Evolutionary conservation across 1,140 invertebrate genomes (phyloP).

Genomic region (Drosophila ogumai): DNA sequence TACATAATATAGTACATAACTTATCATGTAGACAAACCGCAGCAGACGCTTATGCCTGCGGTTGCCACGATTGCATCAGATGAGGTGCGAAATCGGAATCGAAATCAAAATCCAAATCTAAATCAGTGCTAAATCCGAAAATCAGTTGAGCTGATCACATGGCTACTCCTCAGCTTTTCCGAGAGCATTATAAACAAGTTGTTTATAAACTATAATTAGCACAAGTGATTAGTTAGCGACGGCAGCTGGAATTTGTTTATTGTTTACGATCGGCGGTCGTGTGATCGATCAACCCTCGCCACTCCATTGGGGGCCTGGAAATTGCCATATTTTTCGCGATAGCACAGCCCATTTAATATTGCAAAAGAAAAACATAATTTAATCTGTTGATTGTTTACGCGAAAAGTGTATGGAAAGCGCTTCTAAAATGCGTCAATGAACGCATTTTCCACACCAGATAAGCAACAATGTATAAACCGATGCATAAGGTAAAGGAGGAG

Average conservation of each 20-base stretch:
- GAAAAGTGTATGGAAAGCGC: slow-evolving; percentile 45
- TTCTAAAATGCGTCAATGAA: slow-evolving; percentile 73
- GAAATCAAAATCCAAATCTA: slow-evolving; percentile 18
- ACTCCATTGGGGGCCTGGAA: slow-evolving; percentile 56
- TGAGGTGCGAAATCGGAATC: slow-evolving; percentile 38
- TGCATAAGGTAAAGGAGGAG: background rate
- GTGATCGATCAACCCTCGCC: slow-evolving; percentile 54
- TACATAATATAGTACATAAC: slow-evolving; percentile 1
- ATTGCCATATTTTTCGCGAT: slow-evolving; percentile 35
- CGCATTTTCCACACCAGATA: slow-evolving; percentile 67
- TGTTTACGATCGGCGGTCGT: slow-evolving; percentile 43
- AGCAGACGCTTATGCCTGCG: slow-evolving; percentile 57
- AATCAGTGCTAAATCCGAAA: slow-evolving; percentile 26
- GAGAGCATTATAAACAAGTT: slow-evolving; percentile 48
- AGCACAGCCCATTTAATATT: slow-evolving; percentile 57
- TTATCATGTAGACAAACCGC: slow-evolving; percentile 61
- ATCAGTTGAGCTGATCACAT: slow-evolving; percentile 38
- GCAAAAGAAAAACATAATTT: slow-evolving; percentile 62
- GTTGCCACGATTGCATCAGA: slow-evolving; percentile 67
- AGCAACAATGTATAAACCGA: slow-evolving; percentile 23
- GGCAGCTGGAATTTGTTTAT: slow-evolving; percentile 49
- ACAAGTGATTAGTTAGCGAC: slow-evolving; percentile 49
- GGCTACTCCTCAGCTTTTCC: slow-evolving; percentile 11
- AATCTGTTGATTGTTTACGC: slow-evolving; percentile 79
- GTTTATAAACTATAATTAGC: slow-evolving; percentile 55